A percentile compares a stretch with the other conserved stretches of the same genome.
Evolutionary conservation across 2,797 vertebrate species (phyloP).

Genomic region (Pangasius mekongensis): DNA sequence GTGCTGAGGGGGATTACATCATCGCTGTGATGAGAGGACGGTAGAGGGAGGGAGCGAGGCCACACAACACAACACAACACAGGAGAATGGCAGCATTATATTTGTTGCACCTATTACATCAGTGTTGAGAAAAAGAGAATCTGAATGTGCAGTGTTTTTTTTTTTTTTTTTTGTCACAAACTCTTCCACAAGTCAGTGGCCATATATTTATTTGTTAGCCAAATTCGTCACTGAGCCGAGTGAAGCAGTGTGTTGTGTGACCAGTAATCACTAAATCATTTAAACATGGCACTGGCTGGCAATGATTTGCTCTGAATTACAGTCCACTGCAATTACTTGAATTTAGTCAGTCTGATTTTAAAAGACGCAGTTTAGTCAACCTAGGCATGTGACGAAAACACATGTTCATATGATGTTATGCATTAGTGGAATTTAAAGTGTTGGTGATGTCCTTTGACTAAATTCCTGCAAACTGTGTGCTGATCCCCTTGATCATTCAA

Average conservation of each 20-base stretch:
- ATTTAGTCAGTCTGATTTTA: neutral
- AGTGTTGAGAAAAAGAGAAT: slow-evolving; percentile 10
- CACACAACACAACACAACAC: neutral
- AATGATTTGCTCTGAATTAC: neutral
- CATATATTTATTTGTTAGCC: neutral
- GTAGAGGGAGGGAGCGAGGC: slow-evolving; percentile 16
- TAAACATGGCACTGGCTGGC: neutral
- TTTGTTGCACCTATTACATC: slow-evolving; percentile 32
- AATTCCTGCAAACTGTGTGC: neutral
- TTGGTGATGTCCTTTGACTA: neutral
- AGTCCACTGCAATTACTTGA: neutral
- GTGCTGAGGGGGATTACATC: slow-evolving; percentile 72
- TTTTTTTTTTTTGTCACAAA: neutral
- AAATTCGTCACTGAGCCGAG: neutral
- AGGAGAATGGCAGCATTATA: slow-evolving; percentile 25
- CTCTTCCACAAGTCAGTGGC: neutral
- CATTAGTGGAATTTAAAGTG: neutral
- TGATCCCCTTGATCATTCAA: neutral
- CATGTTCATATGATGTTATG: neutral
- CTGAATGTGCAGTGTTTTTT: neutral
- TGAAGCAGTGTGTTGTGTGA: neutral
- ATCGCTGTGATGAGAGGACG: slow-evolving; percentile 62
- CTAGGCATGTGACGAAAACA: neutral
- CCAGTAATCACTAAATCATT: neutral
- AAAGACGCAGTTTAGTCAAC: neutral